Evolutionary conservation across 2,888 invertebrate genomes (phyloP).

Genomic region (Tenthredo mesomela): DNA sequence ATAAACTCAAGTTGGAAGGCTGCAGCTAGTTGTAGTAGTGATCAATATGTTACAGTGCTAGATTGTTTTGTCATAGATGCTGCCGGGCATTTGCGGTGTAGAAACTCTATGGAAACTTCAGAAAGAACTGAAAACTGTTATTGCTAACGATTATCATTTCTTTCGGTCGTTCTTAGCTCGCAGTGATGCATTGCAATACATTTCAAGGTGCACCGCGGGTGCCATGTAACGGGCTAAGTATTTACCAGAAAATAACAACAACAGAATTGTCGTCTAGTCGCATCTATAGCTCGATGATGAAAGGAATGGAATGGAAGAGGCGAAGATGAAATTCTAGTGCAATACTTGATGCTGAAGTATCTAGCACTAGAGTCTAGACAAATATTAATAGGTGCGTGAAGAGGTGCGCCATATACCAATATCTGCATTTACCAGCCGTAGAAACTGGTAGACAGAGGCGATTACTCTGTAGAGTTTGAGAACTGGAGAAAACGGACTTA

Average conservation of each 20-base stretch:
- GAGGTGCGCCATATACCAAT: not conserved
- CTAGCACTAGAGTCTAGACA: not conserved
- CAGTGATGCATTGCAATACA: not conserved
- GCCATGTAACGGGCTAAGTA: not conserved
- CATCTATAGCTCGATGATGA: not conserved
- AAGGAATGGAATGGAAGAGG: not conserved
- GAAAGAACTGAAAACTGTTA: not conserved
- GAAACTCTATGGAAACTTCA: not conserved
- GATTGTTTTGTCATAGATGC: not conserved
- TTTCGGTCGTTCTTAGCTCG: not conserved
- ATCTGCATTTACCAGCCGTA: not conserved
- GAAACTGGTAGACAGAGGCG: not conserved
- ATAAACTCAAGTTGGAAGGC: not conserved
- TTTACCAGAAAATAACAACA: not conserved
- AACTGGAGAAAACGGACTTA: not conserved
- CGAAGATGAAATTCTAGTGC: not conserved
- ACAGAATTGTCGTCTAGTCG: not conserved
- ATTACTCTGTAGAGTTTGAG: not conserved
- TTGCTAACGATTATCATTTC: slow-evolving; percentile 1
- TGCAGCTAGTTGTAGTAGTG: not conserved
- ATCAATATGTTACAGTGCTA: not conserved
- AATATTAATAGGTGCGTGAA: slow-evolving; percentile 1
- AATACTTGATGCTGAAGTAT: not conserved
- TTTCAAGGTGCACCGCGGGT: not conserved
- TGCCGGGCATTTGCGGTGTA: not conserved